Evolutionary conservation across 1,140 invertebrate genomes (phyloP).

Genomic region (Lineus longissimus): DNA sequence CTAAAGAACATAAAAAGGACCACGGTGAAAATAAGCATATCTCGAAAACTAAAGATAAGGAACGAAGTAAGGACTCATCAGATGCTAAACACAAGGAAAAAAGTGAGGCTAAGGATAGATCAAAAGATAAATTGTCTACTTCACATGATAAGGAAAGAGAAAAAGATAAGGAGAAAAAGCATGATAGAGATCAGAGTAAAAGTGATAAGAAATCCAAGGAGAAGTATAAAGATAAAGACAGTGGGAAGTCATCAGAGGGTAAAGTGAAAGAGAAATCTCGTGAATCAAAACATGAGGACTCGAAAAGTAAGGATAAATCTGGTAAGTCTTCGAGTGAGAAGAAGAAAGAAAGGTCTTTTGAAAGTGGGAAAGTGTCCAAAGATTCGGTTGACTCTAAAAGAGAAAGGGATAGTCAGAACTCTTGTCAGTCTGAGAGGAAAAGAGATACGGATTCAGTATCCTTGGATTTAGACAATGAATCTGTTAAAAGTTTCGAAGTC

Average conservation of each 20-base stretch:
- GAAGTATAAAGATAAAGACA: neutral
- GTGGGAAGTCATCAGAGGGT: neutral
- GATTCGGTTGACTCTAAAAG: neutral
- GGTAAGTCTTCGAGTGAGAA: neutral
- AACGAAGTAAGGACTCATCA: too few species aligned
- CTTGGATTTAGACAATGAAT: too few species aligned
- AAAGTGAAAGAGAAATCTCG: conserved; percentile 1
- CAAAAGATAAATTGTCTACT: neutral
- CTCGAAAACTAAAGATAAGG: neutral
- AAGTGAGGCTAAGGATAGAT: neutral
- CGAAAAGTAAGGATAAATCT: neutral
- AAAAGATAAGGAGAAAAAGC: neutral
- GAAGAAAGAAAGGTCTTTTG: neutral
- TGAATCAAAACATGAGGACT: neutral
- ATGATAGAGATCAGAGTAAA: neutral
- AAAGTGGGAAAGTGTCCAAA: neutral
- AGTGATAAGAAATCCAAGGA: neutral
- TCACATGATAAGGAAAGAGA: neutral
- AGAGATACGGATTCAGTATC: too few species aligned
- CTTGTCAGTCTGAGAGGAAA: neutral
- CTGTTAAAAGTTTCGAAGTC: too few species aligned
- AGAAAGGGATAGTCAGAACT: neutral
- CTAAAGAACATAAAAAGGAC: neutral
- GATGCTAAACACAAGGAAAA: neutral
- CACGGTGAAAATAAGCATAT: neutral